Evolutionary conservation across 2,797 vertebrate species (phyloP).

Genomic region (Sebastes trivittatus): DNA sequence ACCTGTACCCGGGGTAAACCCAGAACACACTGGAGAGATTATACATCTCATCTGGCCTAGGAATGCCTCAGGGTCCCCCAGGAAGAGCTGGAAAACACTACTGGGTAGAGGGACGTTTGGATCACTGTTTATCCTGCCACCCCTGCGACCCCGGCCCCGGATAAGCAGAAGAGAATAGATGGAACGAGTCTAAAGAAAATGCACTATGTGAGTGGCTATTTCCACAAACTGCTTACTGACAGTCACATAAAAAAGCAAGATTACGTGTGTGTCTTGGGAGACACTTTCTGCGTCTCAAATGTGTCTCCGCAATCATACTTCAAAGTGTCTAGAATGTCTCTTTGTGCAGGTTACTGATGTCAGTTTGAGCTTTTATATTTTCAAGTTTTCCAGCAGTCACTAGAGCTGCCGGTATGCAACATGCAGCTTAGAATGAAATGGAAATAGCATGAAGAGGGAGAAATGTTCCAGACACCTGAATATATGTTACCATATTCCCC

Average conservation of each 20-base stretch:
- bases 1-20: neutral
- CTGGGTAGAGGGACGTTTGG: neutral
- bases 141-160: neutral
- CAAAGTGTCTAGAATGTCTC: neutral
- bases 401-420: neutral
- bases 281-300: neutral
- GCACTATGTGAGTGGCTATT: neutral
- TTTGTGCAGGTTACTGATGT: neutral
- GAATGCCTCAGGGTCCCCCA: neutral
- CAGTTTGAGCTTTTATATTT: neutral
- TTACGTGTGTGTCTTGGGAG: neutral
- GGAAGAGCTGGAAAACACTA: neutral
- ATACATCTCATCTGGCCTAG: neutral
- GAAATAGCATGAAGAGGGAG: constrained; percentile 1
- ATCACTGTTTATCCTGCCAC: neutral
- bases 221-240: neutral
- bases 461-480: neutral
- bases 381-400: neutral
- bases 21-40: neutral
- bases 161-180: neutral
- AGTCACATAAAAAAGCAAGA: neutral
- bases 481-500: neutral
- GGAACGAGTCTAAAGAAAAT: neutral
- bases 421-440: neutral
- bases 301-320: neutral